Evolutionary conservation across 2,797 vertebrate genomes (phyloP).

Genomic region (Acomys russatus): DNA sequence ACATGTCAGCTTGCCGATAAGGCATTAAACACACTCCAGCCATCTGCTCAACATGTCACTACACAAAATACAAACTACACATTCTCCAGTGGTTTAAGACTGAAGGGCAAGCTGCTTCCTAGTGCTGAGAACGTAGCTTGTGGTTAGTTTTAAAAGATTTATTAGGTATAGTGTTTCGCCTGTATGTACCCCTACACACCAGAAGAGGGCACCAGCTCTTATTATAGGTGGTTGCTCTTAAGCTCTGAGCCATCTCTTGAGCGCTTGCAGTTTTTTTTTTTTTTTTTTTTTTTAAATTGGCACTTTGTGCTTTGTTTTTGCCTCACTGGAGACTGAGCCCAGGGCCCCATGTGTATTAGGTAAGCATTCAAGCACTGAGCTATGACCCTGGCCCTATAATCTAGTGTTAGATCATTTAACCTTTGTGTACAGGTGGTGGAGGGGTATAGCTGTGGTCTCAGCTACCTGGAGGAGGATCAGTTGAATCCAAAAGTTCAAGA

Average conservation of each 20-base stretch:
- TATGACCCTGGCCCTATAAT: not conserved
- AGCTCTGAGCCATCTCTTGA: no score
- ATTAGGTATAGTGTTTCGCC: no score
- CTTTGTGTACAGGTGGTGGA: not conserved
- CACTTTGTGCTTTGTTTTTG: not conserved
- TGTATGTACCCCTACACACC: no score
- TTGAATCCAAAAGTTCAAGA: not conserved
- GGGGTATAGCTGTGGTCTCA: not conserved
- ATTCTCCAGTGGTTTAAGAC: not conserved
- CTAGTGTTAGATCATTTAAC: conserved; percentile 3
- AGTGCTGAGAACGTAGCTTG: not conserved
- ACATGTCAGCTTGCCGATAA: not conserved
- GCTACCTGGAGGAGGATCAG: not conserved
- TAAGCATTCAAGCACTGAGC: not conserved
- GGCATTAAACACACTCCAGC: not conserved
- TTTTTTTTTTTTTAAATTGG: not conserved
- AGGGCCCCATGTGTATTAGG: not conserved
- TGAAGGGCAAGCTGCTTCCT: not conserved
- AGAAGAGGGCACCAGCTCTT: no score
- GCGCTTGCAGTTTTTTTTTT: no score
- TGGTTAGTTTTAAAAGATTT: not conserved
- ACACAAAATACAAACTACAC: not conserved
- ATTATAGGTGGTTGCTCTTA: no score
- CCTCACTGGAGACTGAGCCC: not conserved
- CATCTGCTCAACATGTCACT: not conserved